These are phyloP conservation scores for Henricia sp. DNA, from an alignment of 53 echinoderm and acorn worm species.

Conservation along the genomic window DNA sequence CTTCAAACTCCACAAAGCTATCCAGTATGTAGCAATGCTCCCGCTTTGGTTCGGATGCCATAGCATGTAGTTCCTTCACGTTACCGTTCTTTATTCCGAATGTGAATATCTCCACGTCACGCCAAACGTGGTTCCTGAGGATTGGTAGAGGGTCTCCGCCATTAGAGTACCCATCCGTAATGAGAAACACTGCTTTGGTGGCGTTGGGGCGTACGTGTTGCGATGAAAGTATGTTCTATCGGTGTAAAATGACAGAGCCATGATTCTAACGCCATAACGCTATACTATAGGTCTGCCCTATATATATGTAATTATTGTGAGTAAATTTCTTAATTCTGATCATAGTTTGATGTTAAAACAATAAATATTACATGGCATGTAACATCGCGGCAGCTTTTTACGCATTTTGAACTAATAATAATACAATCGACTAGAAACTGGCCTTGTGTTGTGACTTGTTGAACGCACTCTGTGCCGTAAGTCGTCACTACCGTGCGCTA, in stretches of 20 bases:
- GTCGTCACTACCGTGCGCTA: no score
- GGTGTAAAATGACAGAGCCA: conserved; percentile 2
- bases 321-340: background rate
- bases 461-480: no score
- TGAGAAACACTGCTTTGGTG: conserved; percentile 86
- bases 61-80: conserved; percentile 78
- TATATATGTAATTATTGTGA: background rate
- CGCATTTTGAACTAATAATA: no score
- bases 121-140: conserved; percentile 53
- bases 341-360: background rate
- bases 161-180: conserved; percentile 96
- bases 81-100: conserved; percentile 93
- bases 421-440: no score
- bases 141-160: conserved; percentile 83
- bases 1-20: conserved; percentile 92
- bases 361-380: background rate
- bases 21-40: conserved; percentile 96
- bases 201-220: conserved; percentile 75
- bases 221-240: conserved; percentile 74
- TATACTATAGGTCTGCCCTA: background rate
- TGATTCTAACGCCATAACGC: background rate
- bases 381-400: no score
- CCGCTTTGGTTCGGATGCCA: conserved; percentile 79
- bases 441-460: no score
- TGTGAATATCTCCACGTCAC: conserved; percentile 89